phyloP scores from a whole-genome alignment of 2,888 invertebrate species.

The Eupithecia subfuscata region DNA sequence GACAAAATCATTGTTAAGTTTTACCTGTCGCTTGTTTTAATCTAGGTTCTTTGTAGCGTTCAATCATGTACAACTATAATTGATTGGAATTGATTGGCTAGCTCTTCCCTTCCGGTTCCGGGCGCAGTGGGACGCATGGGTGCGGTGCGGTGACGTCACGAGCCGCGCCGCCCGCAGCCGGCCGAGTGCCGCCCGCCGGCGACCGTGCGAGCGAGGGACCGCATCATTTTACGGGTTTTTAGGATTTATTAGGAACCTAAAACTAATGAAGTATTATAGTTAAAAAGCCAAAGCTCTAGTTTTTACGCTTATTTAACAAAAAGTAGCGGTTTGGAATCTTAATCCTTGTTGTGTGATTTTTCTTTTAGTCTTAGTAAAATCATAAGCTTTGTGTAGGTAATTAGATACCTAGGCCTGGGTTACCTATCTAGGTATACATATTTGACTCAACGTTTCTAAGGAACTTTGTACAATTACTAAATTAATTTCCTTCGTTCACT shows the following conservation, averaged over 20 bases:
- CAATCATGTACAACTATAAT: background rate
- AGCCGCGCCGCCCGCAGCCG: background rate
- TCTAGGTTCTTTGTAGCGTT: background rate
- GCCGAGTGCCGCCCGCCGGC: background rate
- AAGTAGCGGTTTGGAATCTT: no score
- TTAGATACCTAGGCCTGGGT: background rate
- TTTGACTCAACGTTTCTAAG: background rate
- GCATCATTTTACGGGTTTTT: conserved; percentile 14
- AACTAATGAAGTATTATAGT: no score
- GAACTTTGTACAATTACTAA: background rate
- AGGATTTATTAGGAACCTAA: background rate
- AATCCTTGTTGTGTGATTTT: background rate
- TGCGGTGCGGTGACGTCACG: conserved; percentile 39
- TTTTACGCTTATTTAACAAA: no score
- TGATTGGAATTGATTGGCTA: background rate
- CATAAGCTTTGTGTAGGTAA: background rate
- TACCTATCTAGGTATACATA: background rate
- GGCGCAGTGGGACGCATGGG: conserved; percentile 28
- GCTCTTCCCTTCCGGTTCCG: conserved; percentile 13
- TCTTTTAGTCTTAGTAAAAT: background rate
- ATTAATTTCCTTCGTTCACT: background rate
- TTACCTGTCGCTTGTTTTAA: background rate
- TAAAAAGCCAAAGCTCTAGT: no score
- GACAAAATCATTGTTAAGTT: background rate
- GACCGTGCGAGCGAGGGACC: conserved; percentile 9